A percentile compares a stretch with the other conserved stretches of the same genome.
phyloP scores from a whole-genome alignment of 2,113 vertebrate genomes.

The Amblyornis subalaris region DNA sequence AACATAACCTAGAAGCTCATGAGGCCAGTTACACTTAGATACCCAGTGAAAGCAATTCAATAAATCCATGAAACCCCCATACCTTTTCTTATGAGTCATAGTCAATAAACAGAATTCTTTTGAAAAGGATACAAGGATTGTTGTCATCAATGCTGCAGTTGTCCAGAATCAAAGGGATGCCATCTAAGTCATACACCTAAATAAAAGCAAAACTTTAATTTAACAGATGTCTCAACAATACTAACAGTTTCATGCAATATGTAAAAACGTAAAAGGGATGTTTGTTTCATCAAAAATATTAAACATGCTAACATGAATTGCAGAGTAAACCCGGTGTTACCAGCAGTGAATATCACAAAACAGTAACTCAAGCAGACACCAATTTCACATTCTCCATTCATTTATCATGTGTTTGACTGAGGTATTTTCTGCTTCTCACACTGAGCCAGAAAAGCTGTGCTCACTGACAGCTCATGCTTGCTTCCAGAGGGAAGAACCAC shows the following conservation, averaged over 20 bases:
- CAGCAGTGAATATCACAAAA: neutral
- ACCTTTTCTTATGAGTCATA: neutral
- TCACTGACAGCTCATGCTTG: neutral
- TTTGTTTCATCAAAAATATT: neutral
- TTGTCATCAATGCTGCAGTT: conserved; percentile 92
- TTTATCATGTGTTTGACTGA: neutral
- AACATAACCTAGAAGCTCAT: neutral
- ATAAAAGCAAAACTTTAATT: neutral
- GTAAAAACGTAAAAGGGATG: fast-evolving
- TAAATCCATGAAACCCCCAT: neutral
- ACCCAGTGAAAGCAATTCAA: neutral
- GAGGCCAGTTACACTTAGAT: neutral
- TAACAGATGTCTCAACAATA: neutral
- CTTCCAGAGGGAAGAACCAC: neutral
- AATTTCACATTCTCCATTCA: neutral
- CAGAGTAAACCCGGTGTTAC: neutral
- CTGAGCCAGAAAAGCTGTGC: neutral
- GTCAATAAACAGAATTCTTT: neutral
- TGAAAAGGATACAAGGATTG: conserved; percentile 96
- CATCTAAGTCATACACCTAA: conserved; percentile 88
- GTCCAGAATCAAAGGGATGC: conserved; percentile 91
- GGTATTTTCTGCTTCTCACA: neutral
- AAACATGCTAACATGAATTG: neutral
- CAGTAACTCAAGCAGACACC: neutral
- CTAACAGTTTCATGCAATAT: neutral